Conservation (phyloP, 2,113 vertebrate genomes). For the cattle (Bos taurus) region ARS-UCD2.0 NC_037348.1:26530501-26531000, state of each 20-base stretch:
- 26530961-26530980: neutral
- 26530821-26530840: neutral
- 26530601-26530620: neutral
- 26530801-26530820: neutral
- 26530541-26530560: neutral
- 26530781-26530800: neutral
- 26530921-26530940: neutral
- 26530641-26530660: neutral
- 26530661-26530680: neutral
- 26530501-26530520: neutral
- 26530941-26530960: neutral
- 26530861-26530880: neutral
- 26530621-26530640: neutral
- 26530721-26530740: neutral
- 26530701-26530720: neutral
- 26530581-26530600: neutral
- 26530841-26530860: neutral
- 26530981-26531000: neutral
- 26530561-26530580: neutral
- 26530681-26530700: neutral
- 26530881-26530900: neutral
- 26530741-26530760: neutral
- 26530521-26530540: neutral
- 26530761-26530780: neutral
- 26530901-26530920: neutral